phyloP scores from a whole-genome alignment of 2,888 invertebrate genomes.

The Crematogaster levior region DNA sequence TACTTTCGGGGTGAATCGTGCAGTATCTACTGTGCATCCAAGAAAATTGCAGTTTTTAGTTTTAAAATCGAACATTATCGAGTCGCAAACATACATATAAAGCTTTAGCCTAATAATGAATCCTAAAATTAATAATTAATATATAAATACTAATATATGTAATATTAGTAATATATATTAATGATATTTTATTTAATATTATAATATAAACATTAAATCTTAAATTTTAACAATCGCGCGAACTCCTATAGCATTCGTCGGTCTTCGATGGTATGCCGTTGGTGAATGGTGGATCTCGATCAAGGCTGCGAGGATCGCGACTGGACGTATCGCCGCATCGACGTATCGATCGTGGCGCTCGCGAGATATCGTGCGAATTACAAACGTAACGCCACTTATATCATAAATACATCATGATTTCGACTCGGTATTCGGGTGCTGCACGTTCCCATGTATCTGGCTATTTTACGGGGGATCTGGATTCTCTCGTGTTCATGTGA shows the following conservation, averaged over 20 bases:
- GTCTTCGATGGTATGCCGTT: too few relatives aligned
- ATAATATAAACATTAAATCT: too few relatives aligned
- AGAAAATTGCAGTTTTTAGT: too few relatives aligned
- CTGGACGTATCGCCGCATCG: not conserved
- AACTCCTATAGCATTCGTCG: too few relatives aligned
- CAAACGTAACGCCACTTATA: constrained; percentile 62
- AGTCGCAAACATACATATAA: not conserved
- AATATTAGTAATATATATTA: too few relatives aligned
- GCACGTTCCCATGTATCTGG: not conserved
- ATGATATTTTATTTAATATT: not conserved
- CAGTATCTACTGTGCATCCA: too few relatives aligned
- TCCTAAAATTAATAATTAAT: not conserved
- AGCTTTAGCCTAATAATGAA: not conserved
- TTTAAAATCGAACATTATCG: not conserved
- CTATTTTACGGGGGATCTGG: not conserved
- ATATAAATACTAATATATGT: too few relatives aligned
- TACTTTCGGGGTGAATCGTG: too few relatives aligned
- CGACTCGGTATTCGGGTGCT: not conserved
- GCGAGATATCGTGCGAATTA: constrained; percentile 63
- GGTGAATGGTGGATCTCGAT: not conserved
- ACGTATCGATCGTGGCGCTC: constrained; percentile 55
- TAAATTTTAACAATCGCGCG: too few relatives aligned
- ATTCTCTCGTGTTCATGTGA: not conserved
- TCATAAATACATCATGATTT: constrained; percentile 47
- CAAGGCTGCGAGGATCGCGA: not conserved